A percentile compares a stretch with the other conserved stretches of the same genome.
These are phyloP conservation scores for Drosophila dunni DNA, from an alignment of 1,140 invertebrate genomes.

Conservation along the genomic window DNA sequence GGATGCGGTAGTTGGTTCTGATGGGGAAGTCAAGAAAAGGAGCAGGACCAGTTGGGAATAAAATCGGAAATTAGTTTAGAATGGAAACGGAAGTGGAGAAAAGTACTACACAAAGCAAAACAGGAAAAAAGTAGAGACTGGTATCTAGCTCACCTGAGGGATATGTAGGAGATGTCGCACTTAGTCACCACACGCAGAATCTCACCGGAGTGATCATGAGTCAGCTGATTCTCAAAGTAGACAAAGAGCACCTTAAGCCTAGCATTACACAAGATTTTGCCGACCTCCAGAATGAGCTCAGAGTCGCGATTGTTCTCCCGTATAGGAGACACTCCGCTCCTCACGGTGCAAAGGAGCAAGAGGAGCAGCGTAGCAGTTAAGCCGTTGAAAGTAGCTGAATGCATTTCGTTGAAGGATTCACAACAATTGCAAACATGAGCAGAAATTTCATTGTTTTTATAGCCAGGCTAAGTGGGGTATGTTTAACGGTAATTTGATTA, in stretches of 20 bases:
- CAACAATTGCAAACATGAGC: conserved; percentile 15
- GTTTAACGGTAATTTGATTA: conserved; percentile 36
- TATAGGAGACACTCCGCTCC: conserved; percentile 15
- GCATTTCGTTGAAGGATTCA: conserved; percentile 17
- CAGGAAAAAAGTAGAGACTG: no score
- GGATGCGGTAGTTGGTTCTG: conserved; percentile 56
- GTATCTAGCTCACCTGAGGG: conserved; percentile 52
- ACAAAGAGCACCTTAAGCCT: conserved; percentile 68
- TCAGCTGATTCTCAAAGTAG: conserved; percentile 72
- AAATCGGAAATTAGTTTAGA: no score
- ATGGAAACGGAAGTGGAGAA: no score
- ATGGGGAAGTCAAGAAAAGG: background rate
- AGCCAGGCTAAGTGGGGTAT: background rate
- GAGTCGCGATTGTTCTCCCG: conserved; percentile 31
- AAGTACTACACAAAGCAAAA: no score
- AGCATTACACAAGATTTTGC: conserved; percentile 55
- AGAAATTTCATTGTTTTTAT: conserved; percentile 31
- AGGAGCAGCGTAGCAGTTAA: conserved; percentile 12
- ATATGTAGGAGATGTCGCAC: conserved; percentile 76
- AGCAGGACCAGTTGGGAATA: background rate
- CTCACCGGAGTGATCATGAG: conserved; percentile 64
- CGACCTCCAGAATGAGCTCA: conserved; percentile 44
- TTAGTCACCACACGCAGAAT: conserved; percentile 66
- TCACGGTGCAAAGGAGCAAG: background rate
- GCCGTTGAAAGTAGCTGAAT: background rate